Percentiles rank a stretch among this genome's conserved stretches.
Evolutionary conservation across 1,140 invertebrate species (phyloP).

Genomic region (Macrobrachium rosenbergii): DNA sequence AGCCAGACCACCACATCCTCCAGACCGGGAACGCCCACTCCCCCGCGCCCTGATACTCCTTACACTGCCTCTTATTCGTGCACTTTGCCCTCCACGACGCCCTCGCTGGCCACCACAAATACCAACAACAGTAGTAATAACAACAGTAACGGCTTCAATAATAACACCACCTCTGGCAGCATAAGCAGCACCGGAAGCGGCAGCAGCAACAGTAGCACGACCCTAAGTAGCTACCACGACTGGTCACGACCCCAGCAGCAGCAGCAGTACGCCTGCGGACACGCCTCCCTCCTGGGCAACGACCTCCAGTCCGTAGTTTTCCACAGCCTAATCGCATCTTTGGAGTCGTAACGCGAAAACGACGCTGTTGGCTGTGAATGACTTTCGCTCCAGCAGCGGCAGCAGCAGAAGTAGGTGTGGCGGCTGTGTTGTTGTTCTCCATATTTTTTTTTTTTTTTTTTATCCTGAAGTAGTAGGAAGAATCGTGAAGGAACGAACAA

Average conservation of each 20-base stretch:
- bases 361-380: slow-evolving; percentile 40
- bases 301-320: slow-evolving; percentile 79
- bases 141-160: slow-evolving; percentile 28
- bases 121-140: slow-evolving; percentile 42
- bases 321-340: slow-evolving; percentile 79
- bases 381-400: slow-evolving; percentile 39
- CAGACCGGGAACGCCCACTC: slow-evolving; percentile 36
- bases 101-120: slow-evolving; percentile 29
- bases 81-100: slow-evolving; percentile 33
- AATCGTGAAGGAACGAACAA: too few relatives aligned
- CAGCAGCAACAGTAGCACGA: slow-evolving; percentile 42
- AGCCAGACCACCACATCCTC: not conserved
- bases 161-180: slow-evolving; percentile 27
- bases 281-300: slow-evolving; percentile 77
- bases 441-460: too few relatives aligned
- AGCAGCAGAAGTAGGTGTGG: not conserved
- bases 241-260: slow-evolving; percentile 47
- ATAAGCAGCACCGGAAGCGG: not conserved
- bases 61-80: slow-evolving; percentile 26
- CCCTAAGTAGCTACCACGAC: slow-evolving; percentile 51
- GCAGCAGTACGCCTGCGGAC: slow-evolving; percentile 74
- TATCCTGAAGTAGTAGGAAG: too few relatives aligned
- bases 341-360: slow-evolving; percentile 75
- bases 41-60: slow-evolving; percentile 49
- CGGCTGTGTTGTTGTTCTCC: slow-evolving; percentile 3